These are phyloP conservation scores for Callithrix jacchus DNA, from an alignment of 2,113 vertebrate species.

Conservation along the genomic window DNA sequence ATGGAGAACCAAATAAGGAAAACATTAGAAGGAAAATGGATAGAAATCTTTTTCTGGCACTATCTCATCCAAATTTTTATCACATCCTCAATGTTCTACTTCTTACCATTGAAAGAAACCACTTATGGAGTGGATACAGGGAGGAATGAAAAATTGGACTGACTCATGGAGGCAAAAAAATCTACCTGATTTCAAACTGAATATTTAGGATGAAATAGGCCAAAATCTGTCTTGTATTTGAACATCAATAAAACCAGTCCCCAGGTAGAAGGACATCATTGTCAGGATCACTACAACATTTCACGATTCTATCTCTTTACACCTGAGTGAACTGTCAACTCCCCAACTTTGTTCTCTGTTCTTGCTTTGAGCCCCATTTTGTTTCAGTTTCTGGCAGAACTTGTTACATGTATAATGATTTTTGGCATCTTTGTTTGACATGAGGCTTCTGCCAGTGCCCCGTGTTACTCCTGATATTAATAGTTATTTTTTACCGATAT, in stretches of 20 bases:
- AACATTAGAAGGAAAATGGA: not conserved
- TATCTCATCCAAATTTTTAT: not conserved
- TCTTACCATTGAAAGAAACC: constrained; percentile 8
- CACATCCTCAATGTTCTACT: not conserved
- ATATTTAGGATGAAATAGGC: not conserved
- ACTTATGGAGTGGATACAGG: not conserved
- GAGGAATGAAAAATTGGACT: not conserved
- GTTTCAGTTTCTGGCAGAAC: constrained; percentile 11
- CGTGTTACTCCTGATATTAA: not conserved
- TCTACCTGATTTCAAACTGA: constrained; percentile 7
- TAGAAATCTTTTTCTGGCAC: not conserved
- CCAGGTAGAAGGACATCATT: not conserved
- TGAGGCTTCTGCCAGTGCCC: not conserved
- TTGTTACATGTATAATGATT: not conserved
- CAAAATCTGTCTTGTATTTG: not conserved
- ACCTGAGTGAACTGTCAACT: not conserved
- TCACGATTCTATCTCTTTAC: not conserved
- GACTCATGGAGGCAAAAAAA: not conserved
- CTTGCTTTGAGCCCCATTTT: constrained; percentile 3
- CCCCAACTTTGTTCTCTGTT: not conserved
- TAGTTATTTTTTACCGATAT: not conserved
- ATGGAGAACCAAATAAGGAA: not conserved
- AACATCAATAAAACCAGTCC: not conserved
- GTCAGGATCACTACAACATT: not conserved
- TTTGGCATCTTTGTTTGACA: not conserved